Evolutionary conservation across 2,888 invertebrate species (phyloP).

Genomic region (Physocephala rufipes): DNA sequence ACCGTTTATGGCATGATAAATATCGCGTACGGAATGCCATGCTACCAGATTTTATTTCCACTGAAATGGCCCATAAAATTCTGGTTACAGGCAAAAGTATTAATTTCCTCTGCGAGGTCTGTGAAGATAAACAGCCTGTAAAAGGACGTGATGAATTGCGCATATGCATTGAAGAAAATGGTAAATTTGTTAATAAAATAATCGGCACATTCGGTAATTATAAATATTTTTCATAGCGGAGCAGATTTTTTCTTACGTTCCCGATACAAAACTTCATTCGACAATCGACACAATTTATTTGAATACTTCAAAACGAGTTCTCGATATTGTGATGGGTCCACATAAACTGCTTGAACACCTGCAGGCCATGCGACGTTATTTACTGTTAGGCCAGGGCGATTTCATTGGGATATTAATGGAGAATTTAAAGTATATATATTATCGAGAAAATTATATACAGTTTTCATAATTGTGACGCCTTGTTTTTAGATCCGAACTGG

Average conservation of each 20-base stretch:
- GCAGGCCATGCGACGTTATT: constrained; percentile 87
- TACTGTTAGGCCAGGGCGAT: constrained; percentile 95
- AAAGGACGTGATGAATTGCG: constrained; percentile 70
- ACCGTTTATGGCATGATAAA: constrained; percentile 94
- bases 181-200: constrained; percentile 48
- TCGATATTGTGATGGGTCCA: constrained; percentile 85
- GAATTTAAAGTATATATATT: constrained; percentile 76
- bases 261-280: constrained; percentile 79
- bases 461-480: neutral
- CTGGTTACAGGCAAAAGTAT: constrained; percentile 95
- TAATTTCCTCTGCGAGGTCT: constrained; percentile 92
- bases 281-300: constrained; percentile 86
- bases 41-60: constrained; percentile 89
- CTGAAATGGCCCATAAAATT: constrained; percentile 83
- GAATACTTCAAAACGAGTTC: constrained; percentile 85
- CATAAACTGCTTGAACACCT: constrained; percentile 92
- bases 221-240: constrained; percentile 51
- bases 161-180: constrained; percentile 68
- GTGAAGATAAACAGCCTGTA: constrained; percentile 80
- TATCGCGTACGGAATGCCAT: constrained; percentile 86
- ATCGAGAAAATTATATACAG: constrained; percentile 12
- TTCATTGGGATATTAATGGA: constrained; percentile 95
- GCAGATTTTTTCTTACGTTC: constrained; percentile 69
- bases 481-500: constrained; percentile 84
- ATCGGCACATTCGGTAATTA: neutral